Evolutionary conservation across 2,113 vertebrate genomes (phyloP), one percentile per base, ranked within the genome.

Genomic region (Xenotilapia caudafasciata): DNA sequence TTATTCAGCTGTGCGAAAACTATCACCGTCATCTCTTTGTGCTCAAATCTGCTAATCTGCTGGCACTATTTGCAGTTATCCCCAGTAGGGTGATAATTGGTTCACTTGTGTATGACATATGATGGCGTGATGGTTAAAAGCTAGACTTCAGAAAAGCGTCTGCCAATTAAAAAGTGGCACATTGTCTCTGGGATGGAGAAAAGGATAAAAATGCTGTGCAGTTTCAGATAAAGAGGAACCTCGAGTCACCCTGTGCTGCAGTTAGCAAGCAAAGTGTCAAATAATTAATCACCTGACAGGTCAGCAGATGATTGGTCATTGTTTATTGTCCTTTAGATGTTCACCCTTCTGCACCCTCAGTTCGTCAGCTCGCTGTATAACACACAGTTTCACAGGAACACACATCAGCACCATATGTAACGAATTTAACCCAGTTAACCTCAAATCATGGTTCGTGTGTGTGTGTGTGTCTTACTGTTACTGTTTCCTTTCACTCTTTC

Each of bases 341-440:
- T 1, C 0, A 0, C 65, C 62, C 19, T 1, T 68, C 11, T 70
- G n/a, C 3, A 9, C n/a, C 65, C 35, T 42, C 35, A 15, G 8
- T 73, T 45, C 1, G 6, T 45, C n/a, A 23, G 12, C 21, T 40
- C 3, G 2, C 38, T 73, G 1, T 3, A 42, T 6, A 42, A 45
- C 21, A 6, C 65, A 23, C 65, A 73, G 13, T 68, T 42, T 42
- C n/a, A 15, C 35, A 70, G 12, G 8, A 13, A 42, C 1, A 8
- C 1, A 40, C 62, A 40, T 40, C 35, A 40, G 9, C 65, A 70
- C 35, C 35, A 47, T 2, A 75, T 15, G 14, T 28, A 75, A 47
- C 6, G 0, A 0, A 75, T 28, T 15, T 47, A 17, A 28, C 23
- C 4, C 23, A 19, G 23, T 47, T 75, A 11, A 75, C 14, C 15